Conservation (phyloP, 2,113 vertebrate genomes). For the Cinclus cinclus region DNA sequence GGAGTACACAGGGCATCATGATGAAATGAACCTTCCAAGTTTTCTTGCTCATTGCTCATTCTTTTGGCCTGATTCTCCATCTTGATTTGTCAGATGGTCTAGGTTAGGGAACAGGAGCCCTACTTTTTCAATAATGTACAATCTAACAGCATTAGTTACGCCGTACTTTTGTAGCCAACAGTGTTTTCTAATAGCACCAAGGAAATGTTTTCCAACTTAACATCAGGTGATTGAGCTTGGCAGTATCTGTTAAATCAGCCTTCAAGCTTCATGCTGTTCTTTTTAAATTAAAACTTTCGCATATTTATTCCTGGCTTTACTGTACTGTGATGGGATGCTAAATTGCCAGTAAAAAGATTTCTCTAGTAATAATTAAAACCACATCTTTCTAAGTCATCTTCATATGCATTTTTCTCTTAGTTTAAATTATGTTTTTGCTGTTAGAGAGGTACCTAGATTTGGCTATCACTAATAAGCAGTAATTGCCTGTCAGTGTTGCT, state of each 20-base stretch:
- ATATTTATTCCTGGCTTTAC: conserved; percentile 30
- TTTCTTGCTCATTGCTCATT: background rate
- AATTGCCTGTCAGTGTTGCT: background rate
- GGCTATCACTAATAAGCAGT: background rate
- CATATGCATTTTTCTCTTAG: background rate
- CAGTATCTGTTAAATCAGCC: conserved; percentile 43
- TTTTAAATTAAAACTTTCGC: conserved; percentile 21
- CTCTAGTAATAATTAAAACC: background rate
- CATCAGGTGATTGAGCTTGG: conserved; percentile 26
- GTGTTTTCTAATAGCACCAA: background rate
- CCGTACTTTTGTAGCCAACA: background rate
- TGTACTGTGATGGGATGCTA: background rate
- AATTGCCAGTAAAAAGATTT: background rate
- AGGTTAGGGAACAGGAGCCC: background rate
- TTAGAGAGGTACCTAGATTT: background rate
- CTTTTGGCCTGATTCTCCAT: background rate
- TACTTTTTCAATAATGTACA: background rate
- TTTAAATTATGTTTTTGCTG: background rate
- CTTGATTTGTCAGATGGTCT: background rate
- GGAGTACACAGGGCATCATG: background rate
- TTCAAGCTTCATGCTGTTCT: conserved; percentile 46
- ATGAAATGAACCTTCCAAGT: background rate
- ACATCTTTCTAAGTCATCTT: background rate
- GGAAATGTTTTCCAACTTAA: conserved; percentile 15
- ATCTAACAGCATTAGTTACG: background rate